These are phyloP conservation scores for Lycia hirtaria DNA, from an alignment of 2,888 invertebrate genomes.

Conservation along the genomic window DNA sequence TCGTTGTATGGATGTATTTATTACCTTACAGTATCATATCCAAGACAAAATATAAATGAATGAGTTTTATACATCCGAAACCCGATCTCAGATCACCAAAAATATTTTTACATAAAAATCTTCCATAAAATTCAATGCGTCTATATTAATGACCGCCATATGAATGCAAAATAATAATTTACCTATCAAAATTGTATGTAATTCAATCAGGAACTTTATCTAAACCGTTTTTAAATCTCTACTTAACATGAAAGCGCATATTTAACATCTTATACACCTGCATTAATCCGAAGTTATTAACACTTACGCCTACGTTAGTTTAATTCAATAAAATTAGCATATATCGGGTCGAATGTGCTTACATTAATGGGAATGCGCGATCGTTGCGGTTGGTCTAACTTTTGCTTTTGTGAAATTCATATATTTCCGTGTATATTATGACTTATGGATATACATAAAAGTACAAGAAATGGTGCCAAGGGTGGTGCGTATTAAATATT, in stretches of 20 bases:
- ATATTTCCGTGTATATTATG: too few relatives aligned
- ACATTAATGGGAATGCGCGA: conserved; percentile 44
- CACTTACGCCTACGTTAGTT: conserved; percentile 43
- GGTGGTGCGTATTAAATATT: too few relatives aligned
- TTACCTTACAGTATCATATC: too few relatives aligned
- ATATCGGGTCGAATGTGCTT: conserved; percentile 46
- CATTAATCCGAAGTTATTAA: conserved; percentile 35
- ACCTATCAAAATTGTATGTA: conserved; percentile 11
- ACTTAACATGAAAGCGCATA: conserved; percentile 17
- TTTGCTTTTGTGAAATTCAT: conserved; percentile 1
- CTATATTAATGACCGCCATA: not conserved
- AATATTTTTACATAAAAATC: not conserved
- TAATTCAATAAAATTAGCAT: conserved; percentile 46
- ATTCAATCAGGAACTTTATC: conserved; percentile 23
- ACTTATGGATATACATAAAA: too few relatives aligned
- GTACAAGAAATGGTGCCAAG: too few relatives aligned
- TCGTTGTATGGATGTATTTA: too few relatives aligned
- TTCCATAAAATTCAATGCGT: conserved; percentile 7
- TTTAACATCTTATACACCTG: conserved; percentile 15
- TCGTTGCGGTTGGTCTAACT: not conserved
- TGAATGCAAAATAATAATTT: conserved; percentile 19
- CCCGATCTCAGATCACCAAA: not conserved
- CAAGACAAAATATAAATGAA: too few relatives aligned
- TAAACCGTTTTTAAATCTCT: conserved; percentile 18
- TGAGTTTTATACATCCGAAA: not conserved